Evolutionary conservation across 2,113 vertebrate genomes (phyloP), one percentile per base, ranked within the genome.

Genomic region (Nyctereutes procyonoides): DNA sequence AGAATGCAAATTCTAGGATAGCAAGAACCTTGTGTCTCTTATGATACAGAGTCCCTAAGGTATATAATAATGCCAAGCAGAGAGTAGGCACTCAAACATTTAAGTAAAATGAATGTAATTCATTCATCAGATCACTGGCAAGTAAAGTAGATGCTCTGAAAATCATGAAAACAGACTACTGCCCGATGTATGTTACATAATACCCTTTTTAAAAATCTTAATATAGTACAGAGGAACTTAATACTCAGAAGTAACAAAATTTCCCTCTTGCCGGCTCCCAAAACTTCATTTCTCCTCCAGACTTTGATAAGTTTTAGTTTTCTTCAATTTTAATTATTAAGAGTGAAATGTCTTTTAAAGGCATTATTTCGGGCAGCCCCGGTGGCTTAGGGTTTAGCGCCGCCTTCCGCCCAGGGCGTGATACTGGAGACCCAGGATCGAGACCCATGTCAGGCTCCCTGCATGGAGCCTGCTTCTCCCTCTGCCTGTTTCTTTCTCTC

Each of bases 241-340:
- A 88, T 90, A 67, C 32, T 93, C 88, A 32, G 51, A 90, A 90
- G 26, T 86, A 51, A 76, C 74, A 58, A 67, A 85, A 86, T 65
- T n/a, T 79, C 14, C 58, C 35, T 86, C 43, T 83, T 56, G 10
- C 79, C 56, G 4, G 76, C 20, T 65, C 38, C 30, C 73, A 79
- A 65, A 76, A 69, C 17, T 77, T 83, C 51, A 67, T 32, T 95
- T 97, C 15, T 76, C 38, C 62, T 88, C 69, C 8, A 90, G 58
- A 76, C 17, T 69, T 53, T 55, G 77, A 86, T 65, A 85, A 53
- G 11, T 48, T 58, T 85, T 53, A 48, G 17, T 96, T 38, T 63
- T 62, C 51, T 58, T 88, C 20, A 16, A 81, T 71, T 82, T 81
- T 55, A 58, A 35, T 53, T 51, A 53, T 62, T 60, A 95, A 24